Conservation (phyloP, 2,888 invertebrate species). For the Leucophenga maculata region DNA sequence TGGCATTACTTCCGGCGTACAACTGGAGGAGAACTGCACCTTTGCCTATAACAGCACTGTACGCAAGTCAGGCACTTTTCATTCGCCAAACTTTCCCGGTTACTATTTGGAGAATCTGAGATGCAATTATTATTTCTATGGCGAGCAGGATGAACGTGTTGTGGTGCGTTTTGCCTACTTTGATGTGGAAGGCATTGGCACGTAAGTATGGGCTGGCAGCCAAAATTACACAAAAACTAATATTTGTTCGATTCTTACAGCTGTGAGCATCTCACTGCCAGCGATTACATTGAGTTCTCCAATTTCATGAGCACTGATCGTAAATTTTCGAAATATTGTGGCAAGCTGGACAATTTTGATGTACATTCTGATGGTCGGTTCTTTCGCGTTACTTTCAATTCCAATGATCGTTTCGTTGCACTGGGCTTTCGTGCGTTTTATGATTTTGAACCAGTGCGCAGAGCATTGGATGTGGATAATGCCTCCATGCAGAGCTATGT, state of each 20-base stretch:
- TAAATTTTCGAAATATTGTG: constrained; percentile 91
- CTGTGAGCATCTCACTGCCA: constrained; percentile 91
- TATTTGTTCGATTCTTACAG: constrained; percentile 72
- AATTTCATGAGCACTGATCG: constrained; percentile 93
- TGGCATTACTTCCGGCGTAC: constrained; percentile 87
- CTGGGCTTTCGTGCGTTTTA: constrained; percentile 95
- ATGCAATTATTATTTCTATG: constrained; percentile 93
- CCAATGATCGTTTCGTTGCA: constrained; percentile 93
- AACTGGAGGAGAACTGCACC: constrained; percentile 85
- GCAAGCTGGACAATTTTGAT: constrained; percentile 79
- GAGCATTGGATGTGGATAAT: constrained; percentile 70
- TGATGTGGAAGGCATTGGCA: constrained; percentile 93
- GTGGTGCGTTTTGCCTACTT: constrained; percentile 91
- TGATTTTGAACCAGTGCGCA: constrained; percentile 79
- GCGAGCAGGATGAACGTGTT: constrained; percentile 83
- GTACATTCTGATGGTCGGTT: constrained; percentile 91
- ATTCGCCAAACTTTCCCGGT: constrained; percentile 91
- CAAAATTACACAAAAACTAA: constrained; percentile 30
- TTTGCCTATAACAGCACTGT: constrained; percentile 91
- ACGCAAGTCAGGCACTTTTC: constrained; percentile 83
- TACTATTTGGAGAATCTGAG: constrained; percentile 91
- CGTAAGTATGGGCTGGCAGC: constrained; percentile 78
- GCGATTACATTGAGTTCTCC: constrained; percentile 97
- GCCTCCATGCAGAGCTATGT: constrained; percentile 62
- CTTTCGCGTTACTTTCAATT: constrained; percentile 94